Percentiles rank a stretch among this genome's conserved stretches.
Conservation (phyloP, 2,888 invertebrate genomes). For the Lithodes maja region DNA sequence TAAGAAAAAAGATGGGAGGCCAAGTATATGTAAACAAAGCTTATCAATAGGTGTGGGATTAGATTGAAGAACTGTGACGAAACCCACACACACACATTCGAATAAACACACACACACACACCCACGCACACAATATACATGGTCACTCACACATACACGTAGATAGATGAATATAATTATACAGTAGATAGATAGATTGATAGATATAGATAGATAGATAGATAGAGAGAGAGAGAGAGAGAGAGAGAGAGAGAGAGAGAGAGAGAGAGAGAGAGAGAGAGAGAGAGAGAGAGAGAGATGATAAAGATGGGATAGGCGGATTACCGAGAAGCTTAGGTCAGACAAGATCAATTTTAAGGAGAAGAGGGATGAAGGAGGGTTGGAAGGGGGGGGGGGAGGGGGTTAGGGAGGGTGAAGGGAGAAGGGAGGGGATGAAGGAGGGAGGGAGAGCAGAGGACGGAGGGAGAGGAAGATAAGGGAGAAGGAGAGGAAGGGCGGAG, state of each 20-base stretch:
- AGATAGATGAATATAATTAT: too few species aligned
- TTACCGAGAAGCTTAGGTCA: neutral
- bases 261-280: neutral
- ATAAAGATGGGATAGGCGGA: neutral
- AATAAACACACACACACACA: too few species aligned
- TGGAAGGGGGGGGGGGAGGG: neutral
- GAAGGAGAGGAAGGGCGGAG: neutral
- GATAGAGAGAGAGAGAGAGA: neutral
- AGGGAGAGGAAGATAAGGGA: neutral
- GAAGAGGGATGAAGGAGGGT: neutral
- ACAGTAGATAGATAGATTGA: too few species aligned
- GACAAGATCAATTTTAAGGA: neutral
- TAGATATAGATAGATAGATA: neutral
- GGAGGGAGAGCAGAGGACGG: conserved; percentile 1
- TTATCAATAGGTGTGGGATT: too few species aligned
- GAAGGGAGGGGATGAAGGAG: neutral
- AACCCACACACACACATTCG: too few species aligned
- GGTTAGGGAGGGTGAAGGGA: neutral
- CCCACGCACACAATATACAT: too few species aligned
- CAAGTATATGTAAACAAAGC: too few species aligned
- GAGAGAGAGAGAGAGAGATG: neutral
- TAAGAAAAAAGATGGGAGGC: too few species aligned
- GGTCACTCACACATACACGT: too few species aligned
- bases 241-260: neutral
- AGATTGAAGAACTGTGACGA: too few species aligned